phyloP scores from a whole-genome alignment of 2,113 vertebrate species.

The Collichthys lucidus region DNA sequence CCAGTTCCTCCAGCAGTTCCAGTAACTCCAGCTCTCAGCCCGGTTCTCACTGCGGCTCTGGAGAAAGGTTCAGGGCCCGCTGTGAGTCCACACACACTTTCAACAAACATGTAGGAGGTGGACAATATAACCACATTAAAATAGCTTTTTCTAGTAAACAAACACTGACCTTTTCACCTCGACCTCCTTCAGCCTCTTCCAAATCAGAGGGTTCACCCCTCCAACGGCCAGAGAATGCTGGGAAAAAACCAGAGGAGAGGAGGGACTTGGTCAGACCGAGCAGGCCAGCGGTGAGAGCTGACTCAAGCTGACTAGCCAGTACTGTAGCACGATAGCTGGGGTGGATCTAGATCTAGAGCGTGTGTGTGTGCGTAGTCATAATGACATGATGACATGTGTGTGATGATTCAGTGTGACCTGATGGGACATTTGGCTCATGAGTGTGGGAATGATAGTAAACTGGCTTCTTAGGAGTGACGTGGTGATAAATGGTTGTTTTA shows the following conservation, averaged over 20 bases:
- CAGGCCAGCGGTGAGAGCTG: conserved; percentile 91
- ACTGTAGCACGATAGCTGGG: conserved; percentile 48
- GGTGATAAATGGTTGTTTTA: conserved; percentile 2
- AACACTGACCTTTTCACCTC: conserved; percentile 54
- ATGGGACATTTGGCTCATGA: neutral
- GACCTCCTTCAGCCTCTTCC: conserved; percentile 88
- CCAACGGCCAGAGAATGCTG: conserved; percentile 89
- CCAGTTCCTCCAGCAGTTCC: conserved; percentile 95
- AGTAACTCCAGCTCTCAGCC: conserved; percentile 95
- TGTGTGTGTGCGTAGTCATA: conserved; percentile 27
- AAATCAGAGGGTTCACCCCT: conserved; percentile 95
- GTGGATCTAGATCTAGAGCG: conserved; percentile 45
- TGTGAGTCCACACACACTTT: conserved; percentile 84
- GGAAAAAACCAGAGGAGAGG: conserved; percentile 93
- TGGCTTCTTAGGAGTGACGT: neutral
- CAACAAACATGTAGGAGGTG: conserved; percentile 13
- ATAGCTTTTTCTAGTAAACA: neutral
- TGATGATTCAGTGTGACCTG: conserved; percentile 1
- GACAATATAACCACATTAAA: neutral
- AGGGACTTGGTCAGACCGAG: conserved; percentile 90
- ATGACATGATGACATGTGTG: neutral
- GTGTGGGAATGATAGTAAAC: conserved; percentile 22
- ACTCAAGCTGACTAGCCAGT: conserved; percentile 40
- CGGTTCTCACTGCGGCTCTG: conserved; percentile 93
- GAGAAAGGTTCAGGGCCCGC: conserved; percentile 93